These are phyloP conservation scores for Pristionchus exspectatus DNA, from an alignment of 2,888 invertebrate species.

Conservation along the genomic window DNA sequence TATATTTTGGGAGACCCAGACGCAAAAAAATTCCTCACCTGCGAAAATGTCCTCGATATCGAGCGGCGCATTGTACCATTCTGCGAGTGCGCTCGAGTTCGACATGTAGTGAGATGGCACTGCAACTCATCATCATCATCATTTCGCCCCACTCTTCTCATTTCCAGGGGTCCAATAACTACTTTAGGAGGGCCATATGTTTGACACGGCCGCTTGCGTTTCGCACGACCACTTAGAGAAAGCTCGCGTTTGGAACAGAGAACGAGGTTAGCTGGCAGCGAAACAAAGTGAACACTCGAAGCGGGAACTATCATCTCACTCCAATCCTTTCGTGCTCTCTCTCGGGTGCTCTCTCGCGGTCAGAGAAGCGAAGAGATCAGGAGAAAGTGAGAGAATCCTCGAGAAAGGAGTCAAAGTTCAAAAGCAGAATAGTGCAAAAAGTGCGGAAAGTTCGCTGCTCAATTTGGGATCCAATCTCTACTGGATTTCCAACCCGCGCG, in stretches of 20 bases:
- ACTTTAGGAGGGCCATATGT: not conserved
- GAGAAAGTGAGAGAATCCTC: no score
- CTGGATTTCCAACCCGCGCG: not conserved
- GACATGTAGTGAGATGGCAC: not conserved
- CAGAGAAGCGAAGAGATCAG: no score
- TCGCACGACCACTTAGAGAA: not conserved
- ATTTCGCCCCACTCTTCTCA: not conserved
- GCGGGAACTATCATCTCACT: not conserved
- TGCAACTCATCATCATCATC: not conserved
- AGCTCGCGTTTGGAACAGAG: not conserved
- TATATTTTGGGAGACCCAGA: no score
- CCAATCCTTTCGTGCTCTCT: no score
- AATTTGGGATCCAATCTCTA: not conserved
- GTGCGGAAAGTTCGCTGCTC: not conserved
- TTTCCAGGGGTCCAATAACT: not conserved
- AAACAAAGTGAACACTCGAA: not conserved
- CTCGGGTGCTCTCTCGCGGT: no score
- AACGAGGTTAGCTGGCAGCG: not conserved
- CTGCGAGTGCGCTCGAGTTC: not conserved
- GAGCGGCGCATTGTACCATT: constrained; percentile 42
- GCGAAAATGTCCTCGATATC: constrained; percentile 37
- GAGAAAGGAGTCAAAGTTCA: not conserved
- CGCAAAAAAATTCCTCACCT: not conserved
- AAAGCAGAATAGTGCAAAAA: not conserved
- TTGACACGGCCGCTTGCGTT: not conserved